Evolutionary conservation across 2,113 vertebrate species (phyloP), one percentile per base, ranked within the genome.

Genomic region (Daphoenositta chrysoptera): DNA sequence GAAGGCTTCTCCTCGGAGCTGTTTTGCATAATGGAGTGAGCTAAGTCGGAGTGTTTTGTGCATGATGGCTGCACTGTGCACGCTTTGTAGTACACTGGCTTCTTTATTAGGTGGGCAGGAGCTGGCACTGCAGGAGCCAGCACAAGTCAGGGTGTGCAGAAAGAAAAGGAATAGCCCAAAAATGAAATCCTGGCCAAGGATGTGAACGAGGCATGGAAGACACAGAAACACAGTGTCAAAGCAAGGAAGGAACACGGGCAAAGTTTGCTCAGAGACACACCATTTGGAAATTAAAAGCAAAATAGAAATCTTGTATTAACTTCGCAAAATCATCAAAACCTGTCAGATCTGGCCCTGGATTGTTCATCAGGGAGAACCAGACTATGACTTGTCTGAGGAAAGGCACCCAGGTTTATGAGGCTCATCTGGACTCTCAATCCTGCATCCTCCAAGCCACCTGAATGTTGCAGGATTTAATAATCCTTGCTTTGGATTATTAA

Each of bases 211-310:
- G 14, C 18, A 4, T 6, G 11, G 61, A 68, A 78, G 23, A n/a
- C 24, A 23, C 1, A 51, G 48, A 76, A 72, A 39, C 15, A 26
- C 7, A 21, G 20, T 8, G 20, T 37, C 13, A 66, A 63, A 90
- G 42, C 9, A 44, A 64, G 56, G 50, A 65, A 37, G 0, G 0
- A 2, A n/a, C n/a, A n/a, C n/a, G 5, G 26, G 47, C 7, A 45
- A 39, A 22, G 58, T 78, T 82, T 91, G 20, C 51, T 47, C 10
- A 16, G 83, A 70, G 14, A 33, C 8, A 7, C 9, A 27, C 9
- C 2, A 11, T 35, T 53, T 42, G 58, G 83, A 80, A 93, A 82
- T n/a, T 26, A 65, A 85, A 92, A 84, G 15, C 23, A 35, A 63
- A 63, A 47, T 14, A 3, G 33, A 77, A 70, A 58, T 68, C 48